phyloP scores from a whole-genome alignment of 2,888 invertebrate genomes.

The Patella ulyssiponensis region DNA sequence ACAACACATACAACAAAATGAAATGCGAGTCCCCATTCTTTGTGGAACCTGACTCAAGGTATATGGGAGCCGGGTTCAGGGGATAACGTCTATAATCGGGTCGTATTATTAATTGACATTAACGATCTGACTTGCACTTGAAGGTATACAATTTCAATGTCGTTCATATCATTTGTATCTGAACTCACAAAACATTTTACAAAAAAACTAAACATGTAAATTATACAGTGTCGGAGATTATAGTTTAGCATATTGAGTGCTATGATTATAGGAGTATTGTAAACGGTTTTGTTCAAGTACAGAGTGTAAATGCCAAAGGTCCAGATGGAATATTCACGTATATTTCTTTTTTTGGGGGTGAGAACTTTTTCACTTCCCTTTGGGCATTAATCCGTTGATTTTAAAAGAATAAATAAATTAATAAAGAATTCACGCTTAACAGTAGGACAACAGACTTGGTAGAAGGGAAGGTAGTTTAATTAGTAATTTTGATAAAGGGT shows the following conservation, averaged over 20 bases:
- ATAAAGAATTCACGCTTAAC: too few species aligned
- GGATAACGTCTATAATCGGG: not conserved
- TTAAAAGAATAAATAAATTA: too few species aligned
- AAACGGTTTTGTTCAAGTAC: not conserved
- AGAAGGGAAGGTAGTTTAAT: too few species aligned
- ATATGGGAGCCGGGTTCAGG: not conserved
- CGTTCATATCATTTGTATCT: not conserved
- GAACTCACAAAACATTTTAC: not conserved
- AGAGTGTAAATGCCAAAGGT: not conserved
- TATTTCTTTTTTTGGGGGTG: not conserved
- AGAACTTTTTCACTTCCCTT: not conserved
- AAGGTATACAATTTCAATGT: constrained; percentile 10
- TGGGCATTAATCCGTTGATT: too few species aligned
- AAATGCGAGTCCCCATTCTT: not conserved
- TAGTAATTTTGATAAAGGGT: too few species aligned
- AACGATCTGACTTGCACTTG: constrained; percentile 12
- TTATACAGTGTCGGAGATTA: not conserved
- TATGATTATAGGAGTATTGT: not conserved
- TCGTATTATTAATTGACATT: constrained; percentile 1
- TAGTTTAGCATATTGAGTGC: constrained; percentile 7
- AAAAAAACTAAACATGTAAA: constrained; percentile 8
- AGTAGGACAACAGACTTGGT: too few species aligned
- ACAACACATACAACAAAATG: constrained; percentile 6
- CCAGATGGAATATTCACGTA: not conserved
- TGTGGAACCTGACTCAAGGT: constrained; percentile 1